These are phyloP conservation scores for Lordiphosa fenestrarum DNA, from an alignment of 2,888 invertebrate genomes.

Conservation along the genomic window DNA sequence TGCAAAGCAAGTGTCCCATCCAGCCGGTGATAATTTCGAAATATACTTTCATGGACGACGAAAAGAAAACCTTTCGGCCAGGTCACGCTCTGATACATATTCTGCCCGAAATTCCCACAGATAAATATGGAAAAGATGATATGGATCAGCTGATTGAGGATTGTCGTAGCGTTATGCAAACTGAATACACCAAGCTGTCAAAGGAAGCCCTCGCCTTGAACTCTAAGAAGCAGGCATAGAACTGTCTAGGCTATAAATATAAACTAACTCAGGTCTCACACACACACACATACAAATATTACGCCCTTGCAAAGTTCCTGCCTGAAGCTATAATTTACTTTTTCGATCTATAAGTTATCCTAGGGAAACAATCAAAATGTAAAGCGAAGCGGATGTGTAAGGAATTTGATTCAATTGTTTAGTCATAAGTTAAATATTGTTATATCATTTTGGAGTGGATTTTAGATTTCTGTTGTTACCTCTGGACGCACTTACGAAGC, in stretches of 20 bases:
- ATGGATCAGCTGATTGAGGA: conserved; percentile 85
- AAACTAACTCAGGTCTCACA: conserved; percentile 41
- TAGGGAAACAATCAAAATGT: conserved; percentile 28
- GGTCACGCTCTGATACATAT: conserved; percentile 87
- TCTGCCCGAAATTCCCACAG: conserved; percentile 87
- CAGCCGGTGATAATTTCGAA: conserved; percentile 94
- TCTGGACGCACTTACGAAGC: conserved; percentile 13
- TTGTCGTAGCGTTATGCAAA: conserved; percentile 85
- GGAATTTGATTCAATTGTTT: conserved; percentile 29
- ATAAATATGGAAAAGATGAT: conserved; percentile 84
- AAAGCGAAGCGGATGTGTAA: conserved; percentile 27
- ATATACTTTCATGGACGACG: conserved; percentile 87
- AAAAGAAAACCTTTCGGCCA: conserved; percentile 84
- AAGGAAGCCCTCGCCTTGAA: conserved; percentile 75
- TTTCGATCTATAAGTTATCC: conserved; percentile 19
- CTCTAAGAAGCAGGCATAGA: conserved; percentile 56
- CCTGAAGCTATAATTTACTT: conserved; percentile 17
- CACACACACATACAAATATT: conserved; percentile 8
- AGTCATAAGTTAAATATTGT: conserved; percentile 39
- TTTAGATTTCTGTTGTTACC: conserved; percentile 42
- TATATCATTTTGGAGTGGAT: conserved; percentile 17
- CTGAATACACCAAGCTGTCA: conserved; percentile 82
- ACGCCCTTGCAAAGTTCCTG: conserved; percentile 11
- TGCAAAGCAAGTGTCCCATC: conserved; percentile 90
- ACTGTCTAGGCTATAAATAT: not conserved